Conservation (phyloP, 1,140 invertebrate genomes). For the Bombus difficillimus region DNA sequence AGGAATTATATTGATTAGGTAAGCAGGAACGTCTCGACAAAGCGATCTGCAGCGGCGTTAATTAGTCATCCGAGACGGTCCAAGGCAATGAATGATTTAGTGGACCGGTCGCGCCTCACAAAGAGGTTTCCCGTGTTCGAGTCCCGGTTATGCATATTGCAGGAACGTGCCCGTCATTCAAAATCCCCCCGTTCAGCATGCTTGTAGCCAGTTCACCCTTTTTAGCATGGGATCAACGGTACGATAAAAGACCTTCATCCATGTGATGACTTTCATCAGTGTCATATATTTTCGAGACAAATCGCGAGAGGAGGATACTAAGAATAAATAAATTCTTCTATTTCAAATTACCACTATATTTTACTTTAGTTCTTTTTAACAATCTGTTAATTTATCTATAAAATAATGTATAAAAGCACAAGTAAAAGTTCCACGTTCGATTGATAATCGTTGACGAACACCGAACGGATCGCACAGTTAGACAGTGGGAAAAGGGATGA, state of each 20-base stretch:
- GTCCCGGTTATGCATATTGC: conserved; percentile 80
- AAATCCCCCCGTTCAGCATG: conserved; percentile 65
- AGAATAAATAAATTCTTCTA: not conserved
- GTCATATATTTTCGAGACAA: conserved; percentile 10
- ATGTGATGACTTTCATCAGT: conserved; percentile 27
- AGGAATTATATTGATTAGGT: conserved; percentile 58
- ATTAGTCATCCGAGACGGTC: conserved; percentile 73
- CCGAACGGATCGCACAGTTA: not conserved
- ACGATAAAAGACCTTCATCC: conserved; percentile 52
- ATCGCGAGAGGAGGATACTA: not conserved
- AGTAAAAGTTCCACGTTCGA: not conserved
- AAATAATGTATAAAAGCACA: not conserved
- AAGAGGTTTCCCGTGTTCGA: conserved; percentile 81
- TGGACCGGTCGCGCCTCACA: conserved; percentile 70
- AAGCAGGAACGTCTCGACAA: conserved; percentile 56
- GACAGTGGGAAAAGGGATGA: not conserved
- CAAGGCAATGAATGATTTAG: conserved; percentile 77
- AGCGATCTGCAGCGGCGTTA: conserved; percentile 65
- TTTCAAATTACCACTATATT: not conserved
- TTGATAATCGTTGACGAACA: not conserved
- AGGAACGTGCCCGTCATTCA: conserved; percentile 80
- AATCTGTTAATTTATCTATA: too few relatives aligned
- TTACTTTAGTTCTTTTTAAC: not conserved
- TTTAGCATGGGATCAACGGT: conserved; percentile 53
- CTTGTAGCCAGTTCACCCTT: conserved; percentile 52